Conservation (phyloP, 2,113 vertebrate species). For the Epinephelus moara region DNA sequence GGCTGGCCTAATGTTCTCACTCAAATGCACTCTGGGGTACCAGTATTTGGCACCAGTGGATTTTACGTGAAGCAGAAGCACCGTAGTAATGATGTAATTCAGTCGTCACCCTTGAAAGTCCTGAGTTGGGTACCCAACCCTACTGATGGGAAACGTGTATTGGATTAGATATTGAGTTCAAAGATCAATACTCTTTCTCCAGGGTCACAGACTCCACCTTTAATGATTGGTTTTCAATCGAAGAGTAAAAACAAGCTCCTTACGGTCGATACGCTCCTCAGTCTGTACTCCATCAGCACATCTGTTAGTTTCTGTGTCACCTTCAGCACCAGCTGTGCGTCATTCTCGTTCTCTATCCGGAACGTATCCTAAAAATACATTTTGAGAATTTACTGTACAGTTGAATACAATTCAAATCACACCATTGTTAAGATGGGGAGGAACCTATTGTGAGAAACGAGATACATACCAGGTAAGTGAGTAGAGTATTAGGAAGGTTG, state of each 20-base stretch:
- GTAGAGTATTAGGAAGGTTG: constrained; percentile 74
- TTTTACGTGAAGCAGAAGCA: too few species aligned
- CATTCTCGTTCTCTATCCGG: constrained; percentile 83
- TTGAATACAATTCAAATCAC: neutral
- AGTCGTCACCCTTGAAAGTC: too few species aligned
- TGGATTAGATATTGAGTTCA: too few species aligned
- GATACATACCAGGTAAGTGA: constrained; percentile 80
- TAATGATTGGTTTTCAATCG: neutral
- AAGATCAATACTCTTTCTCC: too few species aligned
- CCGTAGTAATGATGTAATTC: too few species aligned
- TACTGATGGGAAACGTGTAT: too few species aligned
- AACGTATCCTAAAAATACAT: constrained; percentile 81
- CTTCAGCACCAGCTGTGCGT: constrained; percentile 86
- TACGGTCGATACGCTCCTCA: constrained; percentile 82
- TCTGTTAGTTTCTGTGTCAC: constrained; percentile 88
- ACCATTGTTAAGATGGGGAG: neutral
- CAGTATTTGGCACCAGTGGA: too few species aligned
- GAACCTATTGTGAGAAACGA: neutral
- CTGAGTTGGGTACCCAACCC: too few species aligned
- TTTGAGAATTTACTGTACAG: neutral
- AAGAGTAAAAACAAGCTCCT: neutral
- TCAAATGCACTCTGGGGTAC: too few species aligned
- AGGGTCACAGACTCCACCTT: neutral
- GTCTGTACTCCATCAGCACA: constrained; percentile 86
- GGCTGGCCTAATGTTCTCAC: too few species aligned